A percentile compares a stretch with the other conserved stretches of the same genome.
phyloP scores from a whole-genome alignment of 2,113 vertebrate genomes.

The Ploceus nigricollis region DNA sequence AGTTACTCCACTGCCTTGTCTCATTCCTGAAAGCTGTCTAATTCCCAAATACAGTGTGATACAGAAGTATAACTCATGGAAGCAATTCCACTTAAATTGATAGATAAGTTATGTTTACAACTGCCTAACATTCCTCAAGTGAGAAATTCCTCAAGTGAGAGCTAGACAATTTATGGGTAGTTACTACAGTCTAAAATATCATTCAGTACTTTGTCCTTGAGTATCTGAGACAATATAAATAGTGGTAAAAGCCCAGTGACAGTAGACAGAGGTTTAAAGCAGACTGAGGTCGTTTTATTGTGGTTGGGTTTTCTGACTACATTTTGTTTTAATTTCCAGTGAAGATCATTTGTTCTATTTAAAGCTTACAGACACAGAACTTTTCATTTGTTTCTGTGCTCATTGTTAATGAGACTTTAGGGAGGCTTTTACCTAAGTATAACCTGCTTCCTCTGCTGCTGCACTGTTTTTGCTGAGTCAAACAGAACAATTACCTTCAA shows the following conservation, averaged over 20 bases:
- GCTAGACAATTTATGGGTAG: conserved; percentile 32
- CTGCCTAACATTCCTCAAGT: background rate
- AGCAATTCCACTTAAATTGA: background rate
- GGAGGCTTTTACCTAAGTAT: background rate
- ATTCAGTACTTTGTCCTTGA: background rate
- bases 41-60: background rate
- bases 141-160: conserved; percentile 10
- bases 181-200: conserved; percentile 6
- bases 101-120: background rate
- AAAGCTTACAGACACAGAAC: background rate
- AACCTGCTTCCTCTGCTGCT: background rate
- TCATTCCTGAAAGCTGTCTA: background rate
- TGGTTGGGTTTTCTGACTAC: conserved; percentile 21
- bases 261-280: conserved; percentile 27
- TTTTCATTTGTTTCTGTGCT: background rate
- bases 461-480: background rate
- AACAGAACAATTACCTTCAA: background rate
- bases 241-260: background rate
- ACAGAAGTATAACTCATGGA: background rate
- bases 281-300: conserved; percentile 41
- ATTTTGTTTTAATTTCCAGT: conserved; percentile 46
- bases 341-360: conserved; percentile 31
- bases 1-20: background rate
- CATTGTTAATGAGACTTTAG: background rate
- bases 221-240: conserved; percentile 24